A percentile compares a stretch with the other conserved stretches of the same genome.
Evolutionary conservation across 53 echinoderm and acorn worm species (phyloP).

Genomic region (Paelopatides confundens): DNA sequence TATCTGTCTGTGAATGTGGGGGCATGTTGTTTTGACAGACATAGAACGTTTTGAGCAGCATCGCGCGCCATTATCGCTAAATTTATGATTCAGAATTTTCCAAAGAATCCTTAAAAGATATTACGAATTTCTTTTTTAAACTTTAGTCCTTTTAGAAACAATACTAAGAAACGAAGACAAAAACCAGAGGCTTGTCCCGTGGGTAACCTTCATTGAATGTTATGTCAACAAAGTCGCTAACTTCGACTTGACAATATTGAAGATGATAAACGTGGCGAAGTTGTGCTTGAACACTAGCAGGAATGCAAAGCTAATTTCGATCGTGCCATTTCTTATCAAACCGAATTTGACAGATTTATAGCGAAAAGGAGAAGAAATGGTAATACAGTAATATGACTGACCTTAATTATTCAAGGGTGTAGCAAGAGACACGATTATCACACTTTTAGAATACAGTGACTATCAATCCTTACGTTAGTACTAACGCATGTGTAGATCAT

Average conservation of each 20-base stretch:
- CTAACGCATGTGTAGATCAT: too few relatives aligned
- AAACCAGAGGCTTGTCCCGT: conserved; percentile 20
- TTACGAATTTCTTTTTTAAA: not conserved
- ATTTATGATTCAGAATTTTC: conserved; percentile 7
- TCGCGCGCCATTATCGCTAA: not conserved
- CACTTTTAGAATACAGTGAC: too few relatives aligned
- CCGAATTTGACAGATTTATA: conserved; percentile 9
- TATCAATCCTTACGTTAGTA: too few relatives aligned
- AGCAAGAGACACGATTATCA: too few relatives aligned
- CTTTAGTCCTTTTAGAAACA: not conserved
- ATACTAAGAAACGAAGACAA: not conserved
- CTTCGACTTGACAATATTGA: not conserved
- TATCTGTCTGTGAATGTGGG: not conserved
- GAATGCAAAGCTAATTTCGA: conserved; percentile 20
- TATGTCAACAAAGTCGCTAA: conserved; percentile 24
- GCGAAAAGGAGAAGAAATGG: not conserved
- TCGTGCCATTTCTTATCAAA: conserved; percentile 37
- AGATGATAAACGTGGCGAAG: conserved; percentile 20
- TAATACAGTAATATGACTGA: not conserved
- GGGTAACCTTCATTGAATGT: conserved; percentile 24
- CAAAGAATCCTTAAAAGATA: not conserved
- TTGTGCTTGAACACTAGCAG: not conserved
- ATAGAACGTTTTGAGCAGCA: not conserved
- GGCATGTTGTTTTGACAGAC: conserved; percentile 23
- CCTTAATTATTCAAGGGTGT: not conserved